These are phyloP conservation scores for Blastobasis lacticolella DNA, from an alignment of 2,888 invertebrate species.

Conservation along the genomic window DNA sequence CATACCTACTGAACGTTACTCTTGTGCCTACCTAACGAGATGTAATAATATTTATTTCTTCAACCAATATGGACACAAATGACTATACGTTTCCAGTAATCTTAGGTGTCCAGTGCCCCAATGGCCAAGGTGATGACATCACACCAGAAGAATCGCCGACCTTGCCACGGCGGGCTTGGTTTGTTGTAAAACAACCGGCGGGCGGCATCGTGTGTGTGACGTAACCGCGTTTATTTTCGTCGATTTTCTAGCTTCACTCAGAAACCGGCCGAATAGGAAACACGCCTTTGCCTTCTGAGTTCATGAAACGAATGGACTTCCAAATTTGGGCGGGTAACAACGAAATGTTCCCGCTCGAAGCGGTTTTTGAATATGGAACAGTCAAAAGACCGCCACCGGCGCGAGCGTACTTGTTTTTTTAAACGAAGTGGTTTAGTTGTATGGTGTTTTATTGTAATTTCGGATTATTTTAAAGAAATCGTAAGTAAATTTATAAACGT, in stretches of 20 bases:
- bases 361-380: constrained; percentile 22
- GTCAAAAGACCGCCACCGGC: constrained; percentile 18
- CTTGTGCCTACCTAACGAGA: not conserved
- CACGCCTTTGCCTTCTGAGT: not conserved
- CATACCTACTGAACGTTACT: too few relatives aligned
- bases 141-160: constrained; percentile 27
- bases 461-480: too few relatives aligned
- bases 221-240: constrained; percentile 50
- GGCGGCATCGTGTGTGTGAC: constrained; percentile 32
- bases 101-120: not conserved
- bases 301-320: constrained; percentile 5
- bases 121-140: constrained; percentile 21
- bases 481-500: too few relatives aligned
- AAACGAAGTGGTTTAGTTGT: too few relatives aligned
- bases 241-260: constrained; percentile 29
- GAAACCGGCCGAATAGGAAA: constrained; percentile 21
- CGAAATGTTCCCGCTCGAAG: constrained; percentile 31
- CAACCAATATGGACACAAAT: not conserved
- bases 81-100: not conserved
- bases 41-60: not conserved
- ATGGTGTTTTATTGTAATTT: too few relatives aligned
- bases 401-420: constrained; percentile 1
- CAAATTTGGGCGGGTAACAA: constrained; percentile 15
- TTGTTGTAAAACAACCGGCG: constrained; percentile 3
- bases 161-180: constrained; percentile 30